Conservation (phyloP, 2,797 vertebrate species). For the Bryconaethiops microstoma region DNA sequence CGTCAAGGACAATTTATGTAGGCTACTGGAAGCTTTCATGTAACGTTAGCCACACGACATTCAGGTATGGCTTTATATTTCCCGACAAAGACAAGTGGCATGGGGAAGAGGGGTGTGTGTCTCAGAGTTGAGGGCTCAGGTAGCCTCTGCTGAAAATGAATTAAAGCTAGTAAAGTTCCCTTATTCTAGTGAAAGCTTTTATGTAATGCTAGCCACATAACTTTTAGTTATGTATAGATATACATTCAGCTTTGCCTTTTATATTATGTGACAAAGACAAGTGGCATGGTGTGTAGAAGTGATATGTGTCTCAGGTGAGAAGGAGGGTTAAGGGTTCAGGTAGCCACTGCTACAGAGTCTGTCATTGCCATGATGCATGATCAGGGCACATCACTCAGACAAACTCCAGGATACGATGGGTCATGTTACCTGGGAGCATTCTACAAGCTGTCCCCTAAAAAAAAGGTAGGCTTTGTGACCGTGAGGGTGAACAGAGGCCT, state of each 20-base stretch:
- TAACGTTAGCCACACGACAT: not conserved
- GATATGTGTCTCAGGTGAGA: not conserved
- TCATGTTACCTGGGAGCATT: slow-evolving; percentile 45
- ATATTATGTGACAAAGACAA: not conserved
- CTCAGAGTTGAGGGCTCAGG: not conserved
- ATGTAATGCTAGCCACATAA: not conserved
- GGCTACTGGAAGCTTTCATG: not conserved
- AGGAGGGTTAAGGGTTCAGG: slow-evolving; percentile 13
- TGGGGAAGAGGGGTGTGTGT: not conserved
- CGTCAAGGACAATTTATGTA: not conserved
- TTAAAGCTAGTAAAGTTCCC: no score
- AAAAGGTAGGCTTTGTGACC: slow-evolving; percentile 43
- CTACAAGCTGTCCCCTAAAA: slow-evolving; percentile 29
- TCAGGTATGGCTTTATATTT: not conserved
- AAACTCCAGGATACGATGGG: slow-evolving; percentile 37
- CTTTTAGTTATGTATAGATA: not conserved
- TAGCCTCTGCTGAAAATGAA: not conserved
- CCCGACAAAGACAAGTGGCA: not conserved
- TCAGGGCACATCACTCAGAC: slow-evolving; percentile 41
- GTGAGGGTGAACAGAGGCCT: slow-evolving; percentile 35
- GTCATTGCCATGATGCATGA: slow-evolving; percentile 41
- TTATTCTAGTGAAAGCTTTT: not conserved
- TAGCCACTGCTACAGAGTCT: slow-evolving; percentile 18
- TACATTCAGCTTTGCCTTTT: not conserved
- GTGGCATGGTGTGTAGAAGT: not conserved